Evolutionary conservation across 2,888 invertebrate species (phyloP).

Genomic region (Thelaira solivaga): DNA sequence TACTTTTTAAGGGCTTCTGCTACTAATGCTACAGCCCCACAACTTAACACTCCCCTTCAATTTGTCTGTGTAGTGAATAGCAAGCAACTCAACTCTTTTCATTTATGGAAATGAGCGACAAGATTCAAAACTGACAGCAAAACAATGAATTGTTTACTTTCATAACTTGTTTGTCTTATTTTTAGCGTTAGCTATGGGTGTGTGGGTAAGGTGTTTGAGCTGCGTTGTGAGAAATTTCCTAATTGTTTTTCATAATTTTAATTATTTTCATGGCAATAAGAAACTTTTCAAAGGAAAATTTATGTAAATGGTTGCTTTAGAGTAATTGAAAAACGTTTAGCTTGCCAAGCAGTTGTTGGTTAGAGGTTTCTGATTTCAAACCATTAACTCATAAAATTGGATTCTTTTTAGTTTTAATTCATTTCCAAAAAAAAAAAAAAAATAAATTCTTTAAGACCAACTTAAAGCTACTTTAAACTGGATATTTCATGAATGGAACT

Average conservation of each 20-base stretch:
- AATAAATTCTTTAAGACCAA: too few relatives aligned
- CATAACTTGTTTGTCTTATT: slow-evolving; percentile 42
- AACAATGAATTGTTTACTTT: slow-evolving; percentile 53
- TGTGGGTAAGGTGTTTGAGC: neutral
- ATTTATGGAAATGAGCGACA: neutral
- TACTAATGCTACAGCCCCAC: neutral
- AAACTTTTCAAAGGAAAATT: neutral
- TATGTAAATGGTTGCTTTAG: neutral
- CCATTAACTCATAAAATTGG: too few relatives aligned
- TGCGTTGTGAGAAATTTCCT: neutral
- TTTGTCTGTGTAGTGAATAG: too few relatives aligned
- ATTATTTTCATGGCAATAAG: neutral
- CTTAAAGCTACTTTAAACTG: too few relatives aligned
- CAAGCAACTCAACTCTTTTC: neutral
- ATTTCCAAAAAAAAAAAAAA: too few relatives aligned
- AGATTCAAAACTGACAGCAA: slow-evolving; percentile 38
- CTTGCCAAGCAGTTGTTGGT: neutral
- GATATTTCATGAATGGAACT: too few relatives aligned
- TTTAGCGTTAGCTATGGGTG: neutral
- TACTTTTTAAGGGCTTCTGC: too few relatives aligned
- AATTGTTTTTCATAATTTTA: slow-evolving; percentile 9
- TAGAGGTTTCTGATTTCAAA: too few relatives aligned
- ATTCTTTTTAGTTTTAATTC: too few relatives aligned
- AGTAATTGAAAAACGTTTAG: neutral
- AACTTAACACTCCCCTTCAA: neutral